Evolutionary conservation across 2,888 invertebrate genomes (phyloP), one percentile per base, ranked within the genome.

Genomic region (Epicampocera succincta): DNA sequence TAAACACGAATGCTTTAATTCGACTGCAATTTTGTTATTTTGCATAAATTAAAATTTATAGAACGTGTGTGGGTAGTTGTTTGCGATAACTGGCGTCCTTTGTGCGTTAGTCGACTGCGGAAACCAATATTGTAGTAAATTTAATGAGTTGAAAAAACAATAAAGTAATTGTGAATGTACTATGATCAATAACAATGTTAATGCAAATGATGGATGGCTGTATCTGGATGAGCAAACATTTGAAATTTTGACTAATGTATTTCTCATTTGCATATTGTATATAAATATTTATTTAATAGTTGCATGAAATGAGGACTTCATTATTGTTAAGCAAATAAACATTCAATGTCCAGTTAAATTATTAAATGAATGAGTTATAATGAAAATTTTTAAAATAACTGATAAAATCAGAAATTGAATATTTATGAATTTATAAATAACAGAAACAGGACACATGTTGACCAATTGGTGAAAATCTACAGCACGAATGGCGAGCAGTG

Each of bases 191-290:
- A 73, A 68, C 46, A 68, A 52, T 60, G 42, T 40, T 29, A 61
- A 54, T 33, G 38, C 61, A 61, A 60, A 52, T 74, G 80, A 80
- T 74, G 63, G 74, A 80, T 80, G 63, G 46, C 38, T 9, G 38
- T n/a, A 52, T 61, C 60, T 63, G 33, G 17, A 46, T 52, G 54
- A 25, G 19, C 38, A 52, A 68, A 52, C 60, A 29, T 17, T 40
- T 13, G 8, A 63, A 21, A 66, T 25, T 65, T 74, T 65, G 58
- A 40, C 19, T 50, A 38, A 72, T 52, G 17, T 58, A 58, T 69
- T 58, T 8, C 56, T 46, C 42, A 48, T 71, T 71, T 71, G 48
- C 58, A 58, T 71, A 71, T 60, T 46, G 6, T 46, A 17, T 19
- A 48, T 19, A 21, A 58, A 54, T 46, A 12, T 33, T 46, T 52